Conservation (phyloP, 30 jellyfish, hydroid and myxozoan species). For the Nemopilema nomurai region DNA sequence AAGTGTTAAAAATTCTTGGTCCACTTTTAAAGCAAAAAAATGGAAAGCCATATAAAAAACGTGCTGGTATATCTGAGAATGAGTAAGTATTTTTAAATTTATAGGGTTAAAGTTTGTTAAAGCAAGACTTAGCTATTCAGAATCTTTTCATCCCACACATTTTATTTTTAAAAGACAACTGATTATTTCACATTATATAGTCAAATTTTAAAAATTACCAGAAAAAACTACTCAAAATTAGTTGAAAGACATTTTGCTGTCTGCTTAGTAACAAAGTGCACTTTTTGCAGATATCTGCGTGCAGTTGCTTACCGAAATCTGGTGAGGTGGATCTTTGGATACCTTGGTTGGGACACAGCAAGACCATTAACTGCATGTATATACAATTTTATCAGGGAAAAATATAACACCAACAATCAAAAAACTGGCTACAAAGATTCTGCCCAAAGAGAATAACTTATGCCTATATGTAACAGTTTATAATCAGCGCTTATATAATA, state of each 20-base stretch:
- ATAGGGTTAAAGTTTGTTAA: neutral
- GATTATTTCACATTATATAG: neutral
- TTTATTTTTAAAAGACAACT: neutral
- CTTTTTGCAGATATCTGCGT: neutral
- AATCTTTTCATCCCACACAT: neutral
- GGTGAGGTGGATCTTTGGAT: neutral
- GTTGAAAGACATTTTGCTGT: neutral
- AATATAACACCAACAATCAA: neutral
- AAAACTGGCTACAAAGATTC: neutral
- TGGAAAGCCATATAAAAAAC: conserved; percentile 11
- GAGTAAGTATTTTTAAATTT: conserved; percentile 14
- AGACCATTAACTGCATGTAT: neutral
- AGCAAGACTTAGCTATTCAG: neutral
- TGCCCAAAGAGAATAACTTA: neutral
- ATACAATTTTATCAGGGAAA: neutral
- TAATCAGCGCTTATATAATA: neutral
- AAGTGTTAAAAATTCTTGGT: conserved; percentile 13
- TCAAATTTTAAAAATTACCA: neutral
- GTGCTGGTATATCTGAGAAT: conserved; percentile 12
- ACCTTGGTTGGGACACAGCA: conserved; percentile 9
- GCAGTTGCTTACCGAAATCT: conserved; percentile 5
- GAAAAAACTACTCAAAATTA: neutral
- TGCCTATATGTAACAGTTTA: neutral
- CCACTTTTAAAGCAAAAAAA: conserved; percentile 1
- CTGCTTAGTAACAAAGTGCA: neutral